Evolutionary conservation across 2,888 invertebrate genomes (phyloP).

Genomic region (Maniola hyperantus): DNA sequence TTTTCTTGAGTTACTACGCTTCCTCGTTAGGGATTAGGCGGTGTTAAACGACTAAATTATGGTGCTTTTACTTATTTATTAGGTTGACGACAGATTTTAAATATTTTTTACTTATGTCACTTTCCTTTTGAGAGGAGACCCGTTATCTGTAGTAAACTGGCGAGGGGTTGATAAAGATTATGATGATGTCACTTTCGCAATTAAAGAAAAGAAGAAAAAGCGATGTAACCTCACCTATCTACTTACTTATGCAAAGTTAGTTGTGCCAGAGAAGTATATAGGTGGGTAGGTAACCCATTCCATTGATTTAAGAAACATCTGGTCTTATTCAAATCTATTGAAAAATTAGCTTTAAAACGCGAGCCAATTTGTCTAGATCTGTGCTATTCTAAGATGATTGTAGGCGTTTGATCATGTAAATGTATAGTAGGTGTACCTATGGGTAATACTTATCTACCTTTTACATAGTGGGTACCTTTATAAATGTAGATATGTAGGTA

Average conservation of each 20-base stretch:
- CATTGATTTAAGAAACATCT: background rate
- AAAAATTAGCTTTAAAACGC: conserved; percentile 7
- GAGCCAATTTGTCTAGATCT: conserved; percentile 8
- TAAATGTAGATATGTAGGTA: too few species aligned
- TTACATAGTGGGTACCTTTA: too few species aligned
- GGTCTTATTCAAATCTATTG: conserved; percentile 1
- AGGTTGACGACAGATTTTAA: background rate
- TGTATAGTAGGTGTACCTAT: background rate
- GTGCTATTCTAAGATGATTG: conserved; percentile 1
- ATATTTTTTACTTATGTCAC: background rate
- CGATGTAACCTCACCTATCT: too few species aligned
- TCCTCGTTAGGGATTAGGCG: conserved; percentile 28
- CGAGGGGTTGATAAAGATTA: too few species aligned
- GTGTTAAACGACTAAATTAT: conserved; percentile 1
- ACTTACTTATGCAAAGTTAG: background rate
- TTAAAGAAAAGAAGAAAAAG: background rate
- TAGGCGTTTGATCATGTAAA: background rate
- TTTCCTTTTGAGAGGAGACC: too few species aligned
- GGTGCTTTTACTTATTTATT: background rate
- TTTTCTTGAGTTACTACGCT: conserved; percentile 42
- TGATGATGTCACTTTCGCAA: background rate
- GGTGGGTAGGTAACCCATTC: background rate
- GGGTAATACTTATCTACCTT: background rate
- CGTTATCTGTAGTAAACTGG: too few species aligned
- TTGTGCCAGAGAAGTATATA: background rate